A percentile compares a stretch with the other conserved stretches of the same genome.
Evolutionary conservation across 1,140 invertebrate genomes (phyloP).

Genomic region (Hetaerina americana): DNA sequence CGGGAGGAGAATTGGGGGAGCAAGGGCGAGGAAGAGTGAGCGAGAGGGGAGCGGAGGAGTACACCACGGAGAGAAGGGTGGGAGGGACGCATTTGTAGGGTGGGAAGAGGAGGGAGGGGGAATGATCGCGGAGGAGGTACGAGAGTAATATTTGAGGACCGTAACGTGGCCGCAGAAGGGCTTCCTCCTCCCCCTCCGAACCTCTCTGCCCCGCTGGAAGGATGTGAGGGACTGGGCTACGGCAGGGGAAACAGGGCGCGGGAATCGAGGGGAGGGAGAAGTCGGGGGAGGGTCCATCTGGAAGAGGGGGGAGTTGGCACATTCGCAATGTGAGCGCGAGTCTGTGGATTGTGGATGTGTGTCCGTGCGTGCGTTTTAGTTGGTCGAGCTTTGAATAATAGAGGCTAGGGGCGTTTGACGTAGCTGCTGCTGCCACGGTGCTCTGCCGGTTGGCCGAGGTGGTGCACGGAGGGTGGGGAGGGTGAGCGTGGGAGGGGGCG

Average conservation of each 20-base stretch:
- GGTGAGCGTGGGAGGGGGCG: too few relatives aligned
- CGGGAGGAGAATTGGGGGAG: background rate
- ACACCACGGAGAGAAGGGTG: background rate
- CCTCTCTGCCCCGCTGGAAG: too few relatives aligned
- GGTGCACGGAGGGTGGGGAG: too few relatives aligned
- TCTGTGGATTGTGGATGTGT: background rate
- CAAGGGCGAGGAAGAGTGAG: background rate
- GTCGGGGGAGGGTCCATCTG: background rate
- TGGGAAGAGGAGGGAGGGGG: background rate
- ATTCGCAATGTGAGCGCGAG: too few relatives aligned
- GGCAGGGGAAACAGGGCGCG: too few relatives aligned
- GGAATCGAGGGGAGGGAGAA: background rate
- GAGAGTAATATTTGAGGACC: background rate
- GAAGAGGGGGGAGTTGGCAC: background rate
- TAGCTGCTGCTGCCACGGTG: too few relatives aligned
- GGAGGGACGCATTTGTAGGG: too few relatives aligned
- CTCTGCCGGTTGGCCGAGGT: too few relatives aligned
- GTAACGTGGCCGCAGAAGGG: background rate
- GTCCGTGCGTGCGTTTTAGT: background rate
- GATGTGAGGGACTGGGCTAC: too few relatives aligned
- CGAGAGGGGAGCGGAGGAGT: background rate
- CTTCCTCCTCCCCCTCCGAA: too few relatives aligned
- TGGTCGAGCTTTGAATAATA: background rate
- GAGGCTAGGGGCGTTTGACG: background rate
- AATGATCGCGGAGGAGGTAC: background rate